Evolutionary conservation across 1,140 invertebrate species (phyloP).

Genomic region (Pemphigus obesinymphae): DNA sequence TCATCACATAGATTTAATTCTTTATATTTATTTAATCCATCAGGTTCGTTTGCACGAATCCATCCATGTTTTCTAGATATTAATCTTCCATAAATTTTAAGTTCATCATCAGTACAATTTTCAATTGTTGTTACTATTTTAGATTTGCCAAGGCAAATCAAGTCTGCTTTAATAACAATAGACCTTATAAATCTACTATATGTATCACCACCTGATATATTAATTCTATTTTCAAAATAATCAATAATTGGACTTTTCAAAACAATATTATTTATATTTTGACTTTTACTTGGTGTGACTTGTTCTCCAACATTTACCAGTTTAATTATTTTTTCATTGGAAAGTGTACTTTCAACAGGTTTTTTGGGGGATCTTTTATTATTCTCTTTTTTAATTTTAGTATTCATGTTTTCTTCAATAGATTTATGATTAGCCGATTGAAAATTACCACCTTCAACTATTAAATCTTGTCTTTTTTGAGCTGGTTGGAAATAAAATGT

Average conservation of each 20-base stretch:
- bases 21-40: slow-evolving; percentile 17
- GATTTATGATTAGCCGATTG: neutral
- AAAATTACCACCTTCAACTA: neutral
- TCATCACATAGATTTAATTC: neutral
- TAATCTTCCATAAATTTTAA: slow-evolving; percentile 23
- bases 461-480: neutral
- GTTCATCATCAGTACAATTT: neutral
- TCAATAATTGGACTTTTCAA: slow-evolving; percentile 10
- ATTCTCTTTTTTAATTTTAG: neutral
- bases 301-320: neutral
- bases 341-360: neutral
- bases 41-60: neutral
- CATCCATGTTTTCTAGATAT: slow-evolving; percentile 34
- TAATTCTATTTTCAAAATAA: neutral
- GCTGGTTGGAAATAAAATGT: neutral
- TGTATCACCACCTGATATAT: slow-evolving; percentile 29
- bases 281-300: slow-evolving; percentile 10
- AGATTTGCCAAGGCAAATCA: neutral
- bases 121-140: neutral
- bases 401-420: neutral
- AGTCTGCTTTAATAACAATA: neutral
- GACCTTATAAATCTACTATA: slow-evolving; percentile 21
- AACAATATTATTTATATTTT: neutral
- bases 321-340: neutral
- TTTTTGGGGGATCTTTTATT: neutral